phyloP scores from a whole-genome alignment of 1,140 invertebrate genomes.

The Drosophila malerkotliana region DNA sequence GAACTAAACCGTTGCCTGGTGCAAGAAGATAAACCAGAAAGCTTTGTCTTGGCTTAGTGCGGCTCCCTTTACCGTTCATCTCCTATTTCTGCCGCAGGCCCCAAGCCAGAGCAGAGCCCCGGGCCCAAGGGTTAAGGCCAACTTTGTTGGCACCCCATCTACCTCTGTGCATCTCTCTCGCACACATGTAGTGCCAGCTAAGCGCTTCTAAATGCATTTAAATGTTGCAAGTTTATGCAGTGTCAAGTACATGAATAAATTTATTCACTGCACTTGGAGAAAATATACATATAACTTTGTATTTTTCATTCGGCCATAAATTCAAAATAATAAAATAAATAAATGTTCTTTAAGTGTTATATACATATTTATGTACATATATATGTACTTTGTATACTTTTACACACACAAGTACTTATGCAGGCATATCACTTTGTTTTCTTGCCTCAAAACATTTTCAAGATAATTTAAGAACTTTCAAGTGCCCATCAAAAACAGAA shows the following conservation, averaged over 20 bases:
- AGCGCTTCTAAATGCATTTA: slow-evolving; percentile 37
- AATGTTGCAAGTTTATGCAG: slow-evolving; percentile 32
- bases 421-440: not conserved
- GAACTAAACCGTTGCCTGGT: slow-evolving; percentile 22
- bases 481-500: slow-evolving; percentile 9
- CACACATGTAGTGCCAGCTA: slow-evolving; percentile 13
- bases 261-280: slow-evolving; percentile 2
- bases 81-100: not conserved
- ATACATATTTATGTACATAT: slow-evolving; percentile 11
- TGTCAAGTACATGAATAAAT: slow-evolving; percentile 42
- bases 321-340: too few relatives aligned
- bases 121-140: slow-evolving; percentile 34
- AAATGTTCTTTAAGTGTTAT: slow-evolving; percentile 3
- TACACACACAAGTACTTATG: slow-evolving; percentile 4
- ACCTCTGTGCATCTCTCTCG: not conserved
- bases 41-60: slow-evolving; percentile 40
- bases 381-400: too few relatives aligned
- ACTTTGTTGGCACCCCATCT: slow-evolving; percentile 1
- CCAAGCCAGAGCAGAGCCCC: too few relatives aligned
- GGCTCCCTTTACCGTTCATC: slow-evolving; percentile 2
- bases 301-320: too few relatives aligned
- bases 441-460: slow-evolving; percentile 23
- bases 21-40: slow-evolving; percentile 41
- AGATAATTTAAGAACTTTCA: slow-evolving; percentile 30
- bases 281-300: not conserved